Base-by-base conservation (phyloP, 2,797 vertebrate genomes). In the Oreochromis mossambicus region DNA sequence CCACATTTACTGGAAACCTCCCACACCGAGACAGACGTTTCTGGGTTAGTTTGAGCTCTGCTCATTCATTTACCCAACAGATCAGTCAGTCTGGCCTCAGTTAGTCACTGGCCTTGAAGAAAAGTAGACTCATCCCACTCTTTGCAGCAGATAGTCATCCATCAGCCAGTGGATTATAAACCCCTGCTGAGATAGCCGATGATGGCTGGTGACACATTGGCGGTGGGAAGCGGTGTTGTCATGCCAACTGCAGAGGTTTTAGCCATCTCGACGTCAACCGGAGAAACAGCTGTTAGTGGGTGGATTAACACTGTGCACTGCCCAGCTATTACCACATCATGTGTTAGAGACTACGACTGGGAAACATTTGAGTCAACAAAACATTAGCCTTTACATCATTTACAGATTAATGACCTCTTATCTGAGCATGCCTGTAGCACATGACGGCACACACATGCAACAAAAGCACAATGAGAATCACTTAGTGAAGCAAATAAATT, bases 401-500 rank as follows among this genome's bases (percentile, higher is more conserved):
- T 32, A 36, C 13, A 38, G 34, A 50, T 43, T 7, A 10, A 46
- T 19, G 46, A 41, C 68, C 68, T 73, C n/a, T 29, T 73, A 48
- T 73, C 68, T 29, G 15, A 73, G 68, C 41, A 48, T 1, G 41
- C 24, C 24, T 48, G 43, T 19, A 32, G 24, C 68, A 50, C 24
- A 46, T 24, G 46, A 52, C 32, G 3, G 10, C 36, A 43, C 48
- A 21, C 24, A 46, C 29, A 21, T n/a, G 24, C 43, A 75, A 75
- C 26, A n/a, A 50, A 50, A 36, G n/a, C 38, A 15, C n/a, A 24
- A 52, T 1, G 11, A 24, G 15, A 46, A 81, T 19, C 61, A 79
- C 36, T 41, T 17, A 51, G 7, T 88, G 82, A 87, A 91, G 90
- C 86, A 93, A 87, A 92, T 83, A 86, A 5, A 92, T 94, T 94